Evolutionary conservation across 2,113 vertebrate genomes (phyloP), one percentile per base, ranked within the genome.

Genomic region (Casuarius casuarius): DNA sequence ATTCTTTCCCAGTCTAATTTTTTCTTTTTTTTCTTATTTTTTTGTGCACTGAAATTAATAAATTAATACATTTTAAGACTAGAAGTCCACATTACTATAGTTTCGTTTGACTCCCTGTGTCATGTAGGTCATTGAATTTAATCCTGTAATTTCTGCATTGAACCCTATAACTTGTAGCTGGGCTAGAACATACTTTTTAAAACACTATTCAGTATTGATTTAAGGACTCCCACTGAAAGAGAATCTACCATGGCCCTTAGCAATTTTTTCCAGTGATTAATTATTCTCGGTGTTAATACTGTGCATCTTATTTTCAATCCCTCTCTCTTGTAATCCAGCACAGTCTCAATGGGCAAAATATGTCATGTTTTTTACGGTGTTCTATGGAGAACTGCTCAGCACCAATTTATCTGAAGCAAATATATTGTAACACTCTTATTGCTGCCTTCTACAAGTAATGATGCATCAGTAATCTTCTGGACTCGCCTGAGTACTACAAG

Each of bases 231-330:
- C 40, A 76, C 26, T 42, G 66, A 91, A 81, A 95, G 23, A 35
- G 26, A 90, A 89, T 58, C 20, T 81, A 28, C 76, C 33, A 35
- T 8, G 40, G 40, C 35, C 23, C 28, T 79, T 1, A 6, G 40
- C 83, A 76, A 85, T 94, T 94, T 89, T 19, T 80, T 89, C 49
- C 71, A 62, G 21, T 89, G 77, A 85, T 94, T 94, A 94, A 92
- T 89, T 87, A 70, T 22, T 23, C 29, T 76, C 44, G 49, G 16
- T 82, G 49, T 72, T 96, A 94, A 89, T 52, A 87, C 42, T 89
- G 44, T 89, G 62, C 70, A 54, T 79, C 52, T 87, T 92, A 87
- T 87, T 89, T 95, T 93, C 28, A 38, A 25, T 89, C 5, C 46
- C 11, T 79, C 51, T 87, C 33, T 84, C 44, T 91, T 95, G 73